Evolutionary conservation across 2,797 vertebrate genomes (phyloP), one percentile per base, ranked within the genome.

Genomic region (Hipposideros larvatus): DNA sequence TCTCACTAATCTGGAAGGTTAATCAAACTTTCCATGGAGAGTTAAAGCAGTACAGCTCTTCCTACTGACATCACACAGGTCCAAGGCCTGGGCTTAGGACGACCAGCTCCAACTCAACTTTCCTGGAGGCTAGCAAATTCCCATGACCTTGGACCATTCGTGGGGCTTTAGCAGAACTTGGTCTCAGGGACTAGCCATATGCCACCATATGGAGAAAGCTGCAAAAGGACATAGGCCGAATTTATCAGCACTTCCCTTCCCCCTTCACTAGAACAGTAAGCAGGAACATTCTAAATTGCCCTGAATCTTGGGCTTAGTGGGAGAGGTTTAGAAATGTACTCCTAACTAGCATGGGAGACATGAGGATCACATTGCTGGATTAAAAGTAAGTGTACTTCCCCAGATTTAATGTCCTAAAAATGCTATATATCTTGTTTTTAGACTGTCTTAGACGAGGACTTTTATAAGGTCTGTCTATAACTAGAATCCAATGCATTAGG

Each of bases 281-380:
- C 48, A 16, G 22, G 66, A 28, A 93, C 92, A 43, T 37, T 65
- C 26, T 71, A 71, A 90, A 86, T 68, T 77, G 37, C 61, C n/a
- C 73, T 91, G 53, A 92, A 53, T 71, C 55, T 65, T 65, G 26
- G 41, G 46, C 22, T 61, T 48, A 91, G 19, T 61, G 19, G 57
- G n/a, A 31, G 3, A 91, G 43, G 31, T 43, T 87, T 89, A 96
- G 31, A 92, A 89, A 59, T 80, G 46, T 41, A 55, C 61, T 51
- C 28, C 74, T 75, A 93, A 85, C 46, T 74, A 86, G 16, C 13
- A 65, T 4, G 24, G 85, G 70, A 93, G 41, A 68, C 53, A 55
- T 4, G 16, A 96, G 51, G 57, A 85, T 91, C 79, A 95, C 53
- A 87, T 95, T 77, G 90, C 66, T 82, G n/a, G 43, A 75, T 74